A percentile compares a stretch with the other conserved stretches of the same genome.
These are phyloP conservation scores for Neoniphon sammara DNA, from an alignment of 2,797 vertebrate genomes.

Conservation along the genomic window DNA sequence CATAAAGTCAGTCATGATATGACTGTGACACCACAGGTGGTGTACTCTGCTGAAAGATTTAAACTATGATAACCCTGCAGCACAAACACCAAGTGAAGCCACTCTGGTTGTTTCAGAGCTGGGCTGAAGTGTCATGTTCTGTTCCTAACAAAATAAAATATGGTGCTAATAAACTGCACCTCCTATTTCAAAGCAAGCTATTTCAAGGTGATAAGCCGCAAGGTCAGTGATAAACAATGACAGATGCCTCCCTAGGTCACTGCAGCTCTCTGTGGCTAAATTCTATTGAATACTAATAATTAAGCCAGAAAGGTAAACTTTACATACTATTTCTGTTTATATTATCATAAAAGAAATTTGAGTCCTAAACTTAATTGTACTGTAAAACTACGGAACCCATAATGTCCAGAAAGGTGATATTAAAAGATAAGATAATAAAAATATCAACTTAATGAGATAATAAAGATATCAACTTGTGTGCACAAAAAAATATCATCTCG, in stretches of 20 bases:
- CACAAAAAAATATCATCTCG: no score
- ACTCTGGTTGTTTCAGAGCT: background rate
- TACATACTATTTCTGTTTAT: no score
- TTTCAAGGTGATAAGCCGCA: conserved; percentile 39
- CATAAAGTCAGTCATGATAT: background rate
- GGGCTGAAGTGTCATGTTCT: conserved; percentile 16
- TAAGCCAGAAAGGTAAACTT: no score
- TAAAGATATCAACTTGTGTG: no score
- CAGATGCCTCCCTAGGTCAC: conserved; percentile 4
- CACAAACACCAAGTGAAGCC: background rate
- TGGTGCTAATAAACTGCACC: conserved; percentile 11
- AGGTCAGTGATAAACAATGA: conserved; percentile 9
- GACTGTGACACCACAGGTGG: background rate
- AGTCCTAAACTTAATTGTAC: no score
- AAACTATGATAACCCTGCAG: background rate
- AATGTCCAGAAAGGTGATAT: no score
- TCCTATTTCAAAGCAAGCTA: conserved; percentile 46
- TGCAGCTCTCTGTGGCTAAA: background rate
- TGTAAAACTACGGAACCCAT: no score
- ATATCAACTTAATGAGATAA: no score
- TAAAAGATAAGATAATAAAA: no score
- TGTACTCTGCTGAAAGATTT: background rate
- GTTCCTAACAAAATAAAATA: conserved; percentile 34
- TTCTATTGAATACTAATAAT: background rate
- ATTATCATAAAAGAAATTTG: no score